Percentiles rank a stretch among this genome's conserved stretches.
Conservation (phyloP, 2,888 invertebrate genomes). For the Odontothrips loti region DNA sequence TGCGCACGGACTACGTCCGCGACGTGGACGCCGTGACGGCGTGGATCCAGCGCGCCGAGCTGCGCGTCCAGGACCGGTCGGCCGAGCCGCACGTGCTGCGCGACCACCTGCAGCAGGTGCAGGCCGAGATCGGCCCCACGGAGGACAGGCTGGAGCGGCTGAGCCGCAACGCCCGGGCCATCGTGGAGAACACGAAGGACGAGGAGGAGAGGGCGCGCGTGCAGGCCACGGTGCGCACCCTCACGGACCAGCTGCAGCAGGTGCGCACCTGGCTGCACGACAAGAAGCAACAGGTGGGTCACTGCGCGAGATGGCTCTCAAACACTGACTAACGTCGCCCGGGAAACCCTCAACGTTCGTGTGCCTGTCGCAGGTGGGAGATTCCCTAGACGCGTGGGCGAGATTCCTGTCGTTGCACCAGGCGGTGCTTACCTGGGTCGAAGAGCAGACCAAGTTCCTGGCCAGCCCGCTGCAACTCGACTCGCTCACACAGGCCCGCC, state of each 20-base stretch:
- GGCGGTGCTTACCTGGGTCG: slow-evolving; percentile 76
- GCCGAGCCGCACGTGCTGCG: slow-evolving; percentile 71
- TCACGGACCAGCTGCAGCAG: slow-evolving; percentile 74
- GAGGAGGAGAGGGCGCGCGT: slow-evolving; percentile 71
- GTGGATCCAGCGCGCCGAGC: slow-evolving; percentile 80
- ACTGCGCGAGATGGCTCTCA: too few relatives aligned
- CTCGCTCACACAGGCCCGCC: slow-evolving; percentile 74
- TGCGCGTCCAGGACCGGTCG: slow-evolving; percentile 75
- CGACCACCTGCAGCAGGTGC: slow-evolving; percentile 62
- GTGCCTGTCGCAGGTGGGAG: slow-evolving; percentile 80
- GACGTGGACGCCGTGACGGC: slow-evolving; percentile 76
- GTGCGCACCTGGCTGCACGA: slow-evolving; percentile 76
- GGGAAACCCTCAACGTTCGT: too few relatives aligned
- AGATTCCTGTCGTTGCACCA: slow-evolving; percentile 78
- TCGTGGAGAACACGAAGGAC: slow-evolving; percentile 75
- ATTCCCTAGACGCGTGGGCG: slow-evolving; percentile 83
- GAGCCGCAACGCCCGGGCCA: slow-evolving; percentile 70
- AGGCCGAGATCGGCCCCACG: slow-evolving; percentile 66
- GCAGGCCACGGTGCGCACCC: slow-evolving; percentile 66
- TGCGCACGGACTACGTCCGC: slow-evolving; percentile 71
- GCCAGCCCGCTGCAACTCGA: slow-evolving; percentile 71
- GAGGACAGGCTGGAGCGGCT: slow-evolving; percentile 73
- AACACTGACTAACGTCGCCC: too few relatives aligned
- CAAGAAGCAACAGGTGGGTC: slow-evolving; percentile 76
- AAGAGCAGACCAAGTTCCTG: slow-evolving; percentile 75